Conservation (phyloP, 2,888 invertebrate species). For the Tricholauxania praeusta region DNA sequence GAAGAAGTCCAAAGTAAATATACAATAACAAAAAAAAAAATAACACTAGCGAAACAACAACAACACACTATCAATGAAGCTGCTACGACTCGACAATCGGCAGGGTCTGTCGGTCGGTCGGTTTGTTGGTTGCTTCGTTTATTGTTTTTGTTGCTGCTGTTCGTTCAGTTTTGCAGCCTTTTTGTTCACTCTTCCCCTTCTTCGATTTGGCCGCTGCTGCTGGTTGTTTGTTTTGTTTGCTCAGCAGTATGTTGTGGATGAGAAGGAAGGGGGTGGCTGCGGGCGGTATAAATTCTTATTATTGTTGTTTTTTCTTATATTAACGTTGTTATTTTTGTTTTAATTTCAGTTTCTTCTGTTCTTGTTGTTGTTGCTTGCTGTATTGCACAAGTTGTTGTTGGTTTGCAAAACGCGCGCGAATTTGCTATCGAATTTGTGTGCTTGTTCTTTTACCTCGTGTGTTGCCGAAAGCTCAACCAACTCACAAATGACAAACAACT, state of each 20-base stretch:
- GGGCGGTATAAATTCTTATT: conserved; percentile 44
- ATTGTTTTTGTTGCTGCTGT: too few relatives aligned
- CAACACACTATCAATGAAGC: conserved; percentile 39
- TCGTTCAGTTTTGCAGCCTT: not conserved
- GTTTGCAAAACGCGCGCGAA: conserved; percentile 35
- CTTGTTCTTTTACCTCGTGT: conserved; percentile 30
- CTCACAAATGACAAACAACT: conserved; percentile 58
- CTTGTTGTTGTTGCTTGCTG: not conserved
- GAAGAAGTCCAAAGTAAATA: conserved; percentile 28
- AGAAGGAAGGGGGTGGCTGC: not conserved
- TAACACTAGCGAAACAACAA: conserved; percentile 37
- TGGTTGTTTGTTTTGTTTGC: conserved; percentile 34
- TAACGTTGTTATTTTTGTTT: conserved; percentile 11
- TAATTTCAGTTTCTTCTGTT: conserved; percentile 5
- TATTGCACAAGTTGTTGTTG: conserved; percentile 14
- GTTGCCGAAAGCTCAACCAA: conserved; percentile 52
- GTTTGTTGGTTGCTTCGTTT: not conserved
- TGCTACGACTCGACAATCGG: not conserved
- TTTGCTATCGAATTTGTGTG: conserved; percentile 5
- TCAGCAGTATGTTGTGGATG: conserved; percentile 25
- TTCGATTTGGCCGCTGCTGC: not conserved
- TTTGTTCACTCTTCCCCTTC: not conserved
- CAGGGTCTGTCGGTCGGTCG: conserved; percentile 5
- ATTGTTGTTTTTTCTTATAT: conserved; percentile 27
- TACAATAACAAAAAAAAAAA: conserved; percentile 31